Percentiles rank a stretch among this genome's conserved stretches.
These are phyloP conservation scores for Hipposideros armiger DNA, from an alignment of 2,113 vertebrate species.

Conservation along the genomic window DNA sequence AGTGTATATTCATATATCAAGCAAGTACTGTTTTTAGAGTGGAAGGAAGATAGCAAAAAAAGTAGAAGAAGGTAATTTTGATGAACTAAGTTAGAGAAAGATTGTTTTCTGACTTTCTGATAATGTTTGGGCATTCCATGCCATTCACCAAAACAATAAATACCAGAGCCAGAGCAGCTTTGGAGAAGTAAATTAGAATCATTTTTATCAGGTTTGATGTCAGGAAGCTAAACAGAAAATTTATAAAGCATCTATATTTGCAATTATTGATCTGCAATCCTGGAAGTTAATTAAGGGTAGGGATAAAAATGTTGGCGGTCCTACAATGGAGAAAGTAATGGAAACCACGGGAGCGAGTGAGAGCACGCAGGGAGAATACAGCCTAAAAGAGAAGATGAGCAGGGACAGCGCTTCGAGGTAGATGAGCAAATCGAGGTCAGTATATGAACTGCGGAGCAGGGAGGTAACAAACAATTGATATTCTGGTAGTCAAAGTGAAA, in stretches of 20 bases:
- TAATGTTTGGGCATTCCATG: background rate
- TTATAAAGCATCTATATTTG: background rate
- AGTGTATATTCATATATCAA: background rate
- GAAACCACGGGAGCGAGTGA: background rate
- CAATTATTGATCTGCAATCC: no score
- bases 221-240: background rate
- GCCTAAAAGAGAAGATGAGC: background rate
- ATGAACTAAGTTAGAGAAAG: background rate
- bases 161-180: background rate
- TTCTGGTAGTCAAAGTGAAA: background rate
- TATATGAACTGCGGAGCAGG: background rate
- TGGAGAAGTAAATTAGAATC: background rate
- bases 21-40: background rate
- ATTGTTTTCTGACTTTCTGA: background rate
- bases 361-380: background rate
- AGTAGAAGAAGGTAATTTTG: background rate
- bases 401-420: background rate
- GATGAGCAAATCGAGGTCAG: background rate
- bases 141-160: background rate
- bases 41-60: background rate
- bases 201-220: background rate
- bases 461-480: background rate
- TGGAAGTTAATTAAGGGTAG: background rate
- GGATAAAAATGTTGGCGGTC: background rate
- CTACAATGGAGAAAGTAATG: background rate